These are phyloP conservation scores for Parochlus steinenii DNA, from an alignment of 2,888 invertebrate genomes.

Conservation along the genomic window DNA sequence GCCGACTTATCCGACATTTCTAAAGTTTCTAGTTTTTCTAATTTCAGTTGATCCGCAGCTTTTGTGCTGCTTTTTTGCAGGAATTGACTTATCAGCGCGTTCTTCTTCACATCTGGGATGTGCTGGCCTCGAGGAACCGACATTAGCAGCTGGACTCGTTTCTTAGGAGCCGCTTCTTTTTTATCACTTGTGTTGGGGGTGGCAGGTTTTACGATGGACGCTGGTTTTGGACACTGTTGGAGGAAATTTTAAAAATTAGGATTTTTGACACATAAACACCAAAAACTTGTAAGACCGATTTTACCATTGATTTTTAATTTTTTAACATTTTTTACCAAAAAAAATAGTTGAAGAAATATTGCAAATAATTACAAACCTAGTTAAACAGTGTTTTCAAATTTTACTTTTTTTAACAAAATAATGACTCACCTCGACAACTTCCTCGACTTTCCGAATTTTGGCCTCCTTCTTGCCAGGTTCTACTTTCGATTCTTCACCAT, in stretches of 20 bases:
- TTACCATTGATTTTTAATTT: conserved; percentile 16
- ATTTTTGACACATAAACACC: background rate
- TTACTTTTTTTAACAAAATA: too few species aligned
- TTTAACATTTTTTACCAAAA: conserved; percentile 20
- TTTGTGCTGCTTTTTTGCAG: conserved; percentile 22
- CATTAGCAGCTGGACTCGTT: conserved; percentile 27
- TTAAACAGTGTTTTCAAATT: too few species aligned
- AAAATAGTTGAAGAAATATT: conserved; percentile 23
- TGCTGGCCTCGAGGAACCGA: conserved; percentile 25
- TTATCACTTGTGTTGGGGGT: conserved; percentile 12
- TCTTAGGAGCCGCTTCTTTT: conserved; percentile 18
- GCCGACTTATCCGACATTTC: too few species aligned
- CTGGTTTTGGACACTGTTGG: conserved; percentile 7
- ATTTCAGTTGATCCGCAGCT: background rate
- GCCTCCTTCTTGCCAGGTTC: conserved; percentile 9
- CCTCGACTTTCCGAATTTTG: background rate
- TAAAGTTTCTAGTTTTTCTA: background rate
- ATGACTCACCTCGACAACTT: background rate
- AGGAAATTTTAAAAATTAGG: background rate
- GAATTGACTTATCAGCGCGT: conserved; percentile 32
- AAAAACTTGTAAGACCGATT: too few species aligned
- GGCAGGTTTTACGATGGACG: conserved; percentile 3
- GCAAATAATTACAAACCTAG: too few species aligned
- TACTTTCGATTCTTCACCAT: conserved; percentile 9
- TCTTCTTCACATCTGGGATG: conserved; percentile 23